Percentiles rank a stretch among this genome's conserved stretches.
Conservation (phyloP, 2,113 vertebrate genomes). For the Psittacula cyanocephala region DNA sequence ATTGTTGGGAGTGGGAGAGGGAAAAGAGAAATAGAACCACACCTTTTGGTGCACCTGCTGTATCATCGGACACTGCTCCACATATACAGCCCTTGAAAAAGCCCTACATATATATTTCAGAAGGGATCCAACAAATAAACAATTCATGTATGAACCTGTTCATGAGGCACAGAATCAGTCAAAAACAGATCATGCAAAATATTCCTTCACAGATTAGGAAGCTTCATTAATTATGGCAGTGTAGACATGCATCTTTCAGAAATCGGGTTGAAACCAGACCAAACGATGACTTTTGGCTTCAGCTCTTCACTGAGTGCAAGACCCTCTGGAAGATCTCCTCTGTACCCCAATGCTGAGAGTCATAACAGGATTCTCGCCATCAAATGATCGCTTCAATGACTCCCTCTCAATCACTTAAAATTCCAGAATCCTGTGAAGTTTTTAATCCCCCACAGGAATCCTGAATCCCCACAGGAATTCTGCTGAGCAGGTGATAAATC, state of each 20-base stretch:
- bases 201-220: not conserved
- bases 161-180: not conserved
- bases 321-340: not conserved
- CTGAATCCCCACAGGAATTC: not conserved
- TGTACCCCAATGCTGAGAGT: not conserved
- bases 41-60: not conserved
- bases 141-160: not conserved
- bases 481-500: not conserved
- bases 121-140: not conserved
- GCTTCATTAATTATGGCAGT: not conserved
- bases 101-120: not conserved
- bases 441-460: not conserved
- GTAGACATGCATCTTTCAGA: not conserved
- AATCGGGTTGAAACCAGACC: not conserved
- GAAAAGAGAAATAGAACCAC: not conserved
- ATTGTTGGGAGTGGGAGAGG: not conserved
- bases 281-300: not conserved
- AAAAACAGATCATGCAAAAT: not conserved
- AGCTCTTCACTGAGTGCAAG: not conserved
- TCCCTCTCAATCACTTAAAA: not conserved
- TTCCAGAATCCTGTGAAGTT: not conserved
- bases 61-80: not conserved
- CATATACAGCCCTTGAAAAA: not conserved
- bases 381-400: not conserved
- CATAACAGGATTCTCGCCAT: not conserved